Evolutionary conservation across 2,888 invertebrate species (phyloP).

Genomic region (Tiphia femorata): DNA sequence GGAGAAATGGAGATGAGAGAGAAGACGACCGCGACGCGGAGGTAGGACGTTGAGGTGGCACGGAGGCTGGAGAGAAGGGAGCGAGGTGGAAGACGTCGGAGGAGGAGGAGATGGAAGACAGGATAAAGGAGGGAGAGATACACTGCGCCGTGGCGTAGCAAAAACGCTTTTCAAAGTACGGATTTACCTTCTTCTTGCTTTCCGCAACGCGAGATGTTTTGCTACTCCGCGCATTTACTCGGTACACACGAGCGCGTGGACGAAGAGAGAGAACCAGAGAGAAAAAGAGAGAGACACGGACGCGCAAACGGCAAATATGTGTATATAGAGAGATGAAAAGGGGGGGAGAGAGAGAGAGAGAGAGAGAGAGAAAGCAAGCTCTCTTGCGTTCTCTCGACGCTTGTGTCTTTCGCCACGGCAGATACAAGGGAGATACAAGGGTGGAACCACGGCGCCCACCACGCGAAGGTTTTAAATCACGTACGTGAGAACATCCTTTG

Average conservation of each 20-base stretch:
- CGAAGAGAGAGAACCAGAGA: background rate
- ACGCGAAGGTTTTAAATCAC: constrained; percentile 23
- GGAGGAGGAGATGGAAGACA: constrained; percentile 12
- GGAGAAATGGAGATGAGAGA: background rate
- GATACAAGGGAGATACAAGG: too few species aligned
- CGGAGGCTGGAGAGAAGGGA: too few species aligned
- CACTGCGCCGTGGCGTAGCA: constrained; percentile 10
- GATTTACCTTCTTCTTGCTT: constrained; percentile 29
- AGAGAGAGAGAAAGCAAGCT: background rate
- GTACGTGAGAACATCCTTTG: constrained; percentile 11
- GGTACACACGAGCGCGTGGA: constrained; percentile 5
- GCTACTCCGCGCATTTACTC: constrained; percentile 29
- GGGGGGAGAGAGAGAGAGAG: too few species aligned
- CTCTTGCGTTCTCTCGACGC: background rate
- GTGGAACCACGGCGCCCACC: too few species aligned
- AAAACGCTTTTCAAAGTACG: constrained; percentile 41
- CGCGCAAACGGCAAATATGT: too few species aligned
- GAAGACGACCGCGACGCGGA: constrained; percentile 1
- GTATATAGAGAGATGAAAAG: too few species aligned
- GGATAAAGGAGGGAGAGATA: constrained; percentile 8
- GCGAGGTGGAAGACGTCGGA: too few species aligned
- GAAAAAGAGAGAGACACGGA: too few species aligned
- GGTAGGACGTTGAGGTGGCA: too few species aligned
- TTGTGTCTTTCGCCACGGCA: background rate
- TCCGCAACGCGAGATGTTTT: constrained; percentile 31